phyloP scores from a whole-genome alignment of 2,888 invertebrate species.

The Aethes cnicana region DNA sequence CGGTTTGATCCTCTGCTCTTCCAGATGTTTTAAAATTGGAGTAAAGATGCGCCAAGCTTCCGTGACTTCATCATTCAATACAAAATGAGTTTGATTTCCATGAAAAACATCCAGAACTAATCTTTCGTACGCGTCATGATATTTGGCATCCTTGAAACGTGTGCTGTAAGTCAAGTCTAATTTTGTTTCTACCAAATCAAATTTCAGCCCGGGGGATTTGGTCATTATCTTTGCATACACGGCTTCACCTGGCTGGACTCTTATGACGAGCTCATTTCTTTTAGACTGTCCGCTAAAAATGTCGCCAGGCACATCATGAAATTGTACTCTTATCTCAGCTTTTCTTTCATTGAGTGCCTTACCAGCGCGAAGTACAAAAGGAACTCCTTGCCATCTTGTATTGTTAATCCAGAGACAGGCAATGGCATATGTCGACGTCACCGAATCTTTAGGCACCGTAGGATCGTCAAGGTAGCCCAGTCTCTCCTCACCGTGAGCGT shows the following conservation, averaged over 20 bases:
- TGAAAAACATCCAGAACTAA: constrained; percentile 98
- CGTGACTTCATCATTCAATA: constrained; percentile 96
- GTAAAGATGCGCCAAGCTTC: constrained; percentile 99
- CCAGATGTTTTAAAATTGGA: constrained; percentile 93
- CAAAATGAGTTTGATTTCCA: constrained; percentile 99
- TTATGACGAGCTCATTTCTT: constrained; percentile 97
- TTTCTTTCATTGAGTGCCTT: constrained; percentile 99
- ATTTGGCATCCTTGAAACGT: constrained; percentile 91
- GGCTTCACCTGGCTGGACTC: constrained; percentile 99
- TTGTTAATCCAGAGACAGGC: constrained; percentile 95
- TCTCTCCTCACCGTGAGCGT: constrained; percentile 90
- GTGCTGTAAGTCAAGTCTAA: constrained; percentile 96
- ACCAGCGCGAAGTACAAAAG: constrained; percentile 97
- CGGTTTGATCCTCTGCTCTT: constrained; percentile 88
- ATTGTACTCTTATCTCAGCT: constrained; percentile 98
- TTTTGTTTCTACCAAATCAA: constrained; percentile 98
- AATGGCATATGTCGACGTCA: constrained; percentile 97
- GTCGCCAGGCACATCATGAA: constrained; percentile 97
- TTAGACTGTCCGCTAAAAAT: constrained; percentile 95
- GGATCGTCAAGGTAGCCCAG: constrained; percentile 96
- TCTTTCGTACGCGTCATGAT: constrained; percentile 99
- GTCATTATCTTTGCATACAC: constrained; percentile 99
- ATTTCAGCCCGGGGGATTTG: constrained; percentile 98
- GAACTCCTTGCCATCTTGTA: constrained; percentile 99
- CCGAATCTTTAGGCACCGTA: constrained; percentile 94